phyloP scores from a whole-genome alignment of 2,888 invertebrate genomes.

The Agrotis segetum region DNA sequence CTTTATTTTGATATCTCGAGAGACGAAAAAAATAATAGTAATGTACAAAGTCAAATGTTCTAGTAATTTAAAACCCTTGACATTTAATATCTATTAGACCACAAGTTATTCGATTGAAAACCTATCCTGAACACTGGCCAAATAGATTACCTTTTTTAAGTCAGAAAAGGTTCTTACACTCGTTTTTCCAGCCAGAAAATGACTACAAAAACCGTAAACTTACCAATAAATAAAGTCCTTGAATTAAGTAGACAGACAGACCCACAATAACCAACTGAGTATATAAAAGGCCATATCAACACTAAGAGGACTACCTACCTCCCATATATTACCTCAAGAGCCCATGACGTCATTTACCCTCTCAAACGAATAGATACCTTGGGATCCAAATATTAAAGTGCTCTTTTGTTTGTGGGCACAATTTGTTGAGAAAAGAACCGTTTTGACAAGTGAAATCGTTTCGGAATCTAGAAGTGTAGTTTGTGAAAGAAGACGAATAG shows the following conservation, averaged over 20 bases:
- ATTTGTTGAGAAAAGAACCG: slow-evolving; percentile 34
- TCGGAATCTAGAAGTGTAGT: slow-evolving; percentile 34
- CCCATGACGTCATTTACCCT: slow-evolving; percentile 46
- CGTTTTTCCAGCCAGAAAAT: slow-evolving; percentile 3
- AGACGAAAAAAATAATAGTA: too few species aligned
- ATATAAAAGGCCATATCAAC: slow-evolving; percentile 44
- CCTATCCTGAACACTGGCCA: background rate
- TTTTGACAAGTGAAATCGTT: slow-evolving; percentile 56
- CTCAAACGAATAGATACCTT: slow-evolving; percentile 47
- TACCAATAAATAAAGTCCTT: slow-evolving; percentile 42
- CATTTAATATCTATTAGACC: slow-evolving; percentile 2
- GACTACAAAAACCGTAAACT: slow-evolving; percentile 25
- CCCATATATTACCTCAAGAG: slow-evolving; percentile 50
- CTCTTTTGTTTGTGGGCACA: slow-evolving; percentile 41
- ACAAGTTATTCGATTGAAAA: slow-evolving; percentile 13
- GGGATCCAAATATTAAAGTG: slow-evolving; percentile 36
- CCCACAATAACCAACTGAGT: slow-evolving; percentile 40
- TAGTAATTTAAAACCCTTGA: background rate
- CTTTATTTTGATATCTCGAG: background rate
- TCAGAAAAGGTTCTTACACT: background rate
- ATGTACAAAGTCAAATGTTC: background rate
- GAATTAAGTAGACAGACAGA: slow-evolving; percentile 50
- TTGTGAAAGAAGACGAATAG: slow-evolving; percentile 38
- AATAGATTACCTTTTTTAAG: too few species aligned
- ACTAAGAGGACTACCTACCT: slow-evolving; percentile 34